A percentile compares a stretch with the other conserved stretches of the same genome.
Evolutionary conservation across 2,797 vertebrate genomes (phyloP).

Genomic region (Gymnoscopelus braueri): DNA sequence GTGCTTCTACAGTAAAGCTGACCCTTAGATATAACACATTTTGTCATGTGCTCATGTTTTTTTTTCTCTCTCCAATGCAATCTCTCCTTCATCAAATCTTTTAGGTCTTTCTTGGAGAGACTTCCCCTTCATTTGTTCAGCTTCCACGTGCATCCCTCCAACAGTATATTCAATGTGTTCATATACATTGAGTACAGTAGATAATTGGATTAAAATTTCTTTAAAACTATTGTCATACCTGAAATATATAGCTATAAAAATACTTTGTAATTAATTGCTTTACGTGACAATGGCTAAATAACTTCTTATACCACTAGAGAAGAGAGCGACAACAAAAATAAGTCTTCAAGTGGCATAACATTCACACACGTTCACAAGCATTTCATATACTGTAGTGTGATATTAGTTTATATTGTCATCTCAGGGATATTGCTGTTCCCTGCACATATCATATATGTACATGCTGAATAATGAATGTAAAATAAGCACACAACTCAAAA

Average conservation of each 20-base stretch:
- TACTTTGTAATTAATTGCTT: constrained; percentile 54
- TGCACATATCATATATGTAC: constrained; percentile 49
- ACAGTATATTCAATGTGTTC: constrained; percentile 52
- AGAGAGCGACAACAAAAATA: constrained; percentile 42
- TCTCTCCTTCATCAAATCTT: constrained; percentile 33
- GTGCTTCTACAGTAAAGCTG: constrained; percentile 57
- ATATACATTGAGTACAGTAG: constrained; percentile 75
- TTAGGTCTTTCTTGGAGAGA: constrained; percentile 33
- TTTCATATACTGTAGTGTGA: constrained; percentile 50
- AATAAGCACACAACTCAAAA: constrained; percentile 54
- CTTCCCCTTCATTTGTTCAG: constrained; percentile 25
- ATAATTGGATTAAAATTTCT: constrained; percentile 62
- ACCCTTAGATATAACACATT: constrained; percentile 37
- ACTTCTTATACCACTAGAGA: constrained; percentile 55
- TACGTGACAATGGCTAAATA: constrained; percentile 66
- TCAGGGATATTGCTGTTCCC: constrained; percentile 42
- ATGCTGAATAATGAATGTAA: constrained; percentile 61
- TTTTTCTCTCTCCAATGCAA: constrained; percentile 10
- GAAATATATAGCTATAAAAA: constrained; percentile 60
- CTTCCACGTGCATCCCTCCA: constrained; percentile 23
- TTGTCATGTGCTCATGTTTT: constrained; percentile 35
- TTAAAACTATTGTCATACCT: constrained; percentile 61
- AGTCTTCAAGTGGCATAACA: constrained; percentile 57
- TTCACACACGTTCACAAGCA: constrained; percentile 55
- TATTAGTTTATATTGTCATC: constrained; percentile 61